Conservation (phyloP, 2,113 vertebrate species). For the Phrynocephalus versicolor region DNA sequence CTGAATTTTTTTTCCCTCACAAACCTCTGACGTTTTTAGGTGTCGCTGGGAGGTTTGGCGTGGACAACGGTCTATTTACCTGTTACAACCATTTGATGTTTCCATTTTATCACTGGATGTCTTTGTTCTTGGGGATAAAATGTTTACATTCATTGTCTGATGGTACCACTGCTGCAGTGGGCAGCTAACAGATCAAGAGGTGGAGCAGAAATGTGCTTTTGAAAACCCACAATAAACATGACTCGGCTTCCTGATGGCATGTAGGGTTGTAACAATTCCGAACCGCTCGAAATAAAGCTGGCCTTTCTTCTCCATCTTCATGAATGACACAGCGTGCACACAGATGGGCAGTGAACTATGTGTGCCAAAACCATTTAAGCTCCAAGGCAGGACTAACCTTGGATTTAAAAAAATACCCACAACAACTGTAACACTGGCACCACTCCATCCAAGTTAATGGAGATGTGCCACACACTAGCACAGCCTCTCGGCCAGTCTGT, state of each 20-base stretch:
- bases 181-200: not conserved
- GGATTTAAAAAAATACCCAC: conserved; percentile 6
- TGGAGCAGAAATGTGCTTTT: not conserved
- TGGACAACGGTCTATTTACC: no score
- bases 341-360: not conserved
- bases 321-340: not conserved
- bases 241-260: not conserved
- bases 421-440: conserved; percentile 3
- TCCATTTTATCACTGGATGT: no score
- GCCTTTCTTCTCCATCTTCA: not conserved
- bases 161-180: not conserved
- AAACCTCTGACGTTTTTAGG: no score
- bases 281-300: not conserved
- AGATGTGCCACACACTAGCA: not conserved
- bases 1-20: no score
- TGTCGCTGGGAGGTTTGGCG: no score
- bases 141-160: no score
- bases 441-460: not conserved
- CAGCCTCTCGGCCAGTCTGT: not conserved
- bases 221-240: not conserved
- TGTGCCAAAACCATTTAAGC: not conserved
- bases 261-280: not conserved
- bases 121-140: no score
- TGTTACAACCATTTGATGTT: no score
- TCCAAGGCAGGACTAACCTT: accelerated